These are phyloP conservation scores for Dexiosoma caninum DNA, from an alignment of 2,888 invertebrate genomes.

Conservation along the genomic window DNA sequence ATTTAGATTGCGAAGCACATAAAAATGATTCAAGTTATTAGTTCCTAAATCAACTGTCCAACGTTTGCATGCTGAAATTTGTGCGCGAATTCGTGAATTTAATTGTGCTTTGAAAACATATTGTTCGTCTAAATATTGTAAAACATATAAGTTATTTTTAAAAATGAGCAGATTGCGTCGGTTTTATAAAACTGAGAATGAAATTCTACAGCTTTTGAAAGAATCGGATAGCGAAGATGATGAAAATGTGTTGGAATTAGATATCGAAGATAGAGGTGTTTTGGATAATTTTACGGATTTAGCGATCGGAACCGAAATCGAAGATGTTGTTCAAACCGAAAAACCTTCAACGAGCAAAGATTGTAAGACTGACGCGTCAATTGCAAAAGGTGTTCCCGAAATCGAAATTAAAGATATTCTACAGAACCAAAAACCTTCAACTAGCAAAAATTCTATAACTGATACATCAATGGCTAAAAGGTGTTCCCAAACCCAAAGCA, in stretches of 20 bases:
- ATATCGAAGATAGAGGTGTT: background rate
- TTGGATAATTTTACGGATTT: background rate
- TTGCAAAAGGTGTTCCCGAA: background rate
- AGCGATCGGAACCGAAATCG: background rate
- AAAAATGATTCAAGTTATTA: background rate
- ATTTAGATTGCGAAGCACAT: background rate
- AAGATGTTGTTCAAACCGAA: background rate
- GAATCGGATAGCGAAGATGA: conserved; percentile 5
- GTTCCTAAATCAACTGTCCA: background rate
- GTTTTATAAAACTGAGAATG: conserved; percentile 16
- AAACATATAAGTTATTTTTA: background rate
- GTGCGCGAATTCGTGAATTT: background rate
- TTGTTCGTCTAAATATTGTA: background rate
- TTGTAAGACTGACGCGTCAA: background rate
- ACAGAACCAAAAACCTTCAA: too few species aligned
- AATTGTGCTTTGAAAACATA: background rate
- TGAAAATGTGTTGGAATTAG: conserved; percentile 9
- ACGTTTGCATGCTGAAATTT: background rate
- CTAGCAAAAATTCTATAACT: background rate
- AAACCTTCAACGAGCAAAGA: background rate
- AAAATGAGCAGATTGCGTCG: background rate
- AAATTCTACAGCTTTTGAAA: conserved; percentile 13
- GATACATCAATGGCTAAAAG: background rate
- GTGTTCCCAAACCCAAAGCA: background rate
- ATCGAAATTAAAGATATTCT: background rate